A percentile compares a stretch with the other conserved stretches of the same genome.
These are phyloP conservation scores for Halichoeres trimaculatus DNA, from an alignment of 2,113 vertebrate species.

Conservation along the genomic window DNA sequence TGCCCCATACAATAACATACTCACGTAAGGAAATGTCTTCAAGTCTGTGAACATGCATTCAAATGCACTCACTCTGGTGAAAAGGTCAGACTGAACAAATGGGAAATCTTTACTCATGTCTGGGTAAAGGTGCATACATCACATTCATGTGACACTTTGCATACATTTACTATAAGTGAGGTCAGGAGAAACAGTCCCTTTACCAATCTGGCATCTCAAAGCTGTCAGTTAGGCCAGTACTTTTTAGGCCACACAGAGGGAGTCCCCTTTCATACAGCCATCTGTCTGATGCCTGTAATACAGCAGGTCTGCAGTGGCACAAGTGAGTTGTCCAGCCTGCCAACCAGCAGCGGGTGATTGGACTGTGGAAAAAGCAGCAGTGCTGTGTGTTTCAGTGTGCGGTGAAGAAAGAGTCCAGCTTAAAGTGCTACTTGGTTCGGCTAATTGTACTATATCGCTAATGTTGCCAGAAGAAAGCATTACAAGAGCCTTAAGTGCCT, in stretches of 20 bases:
- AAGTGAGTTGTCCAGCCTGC: slow-evolving; percentile 51
- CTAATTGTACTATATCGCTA: slow-evolving; percentile 5
- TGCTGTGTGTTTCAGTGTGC: slow-evolving; percentile 1
- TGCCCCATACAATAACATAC: slow-evolving; percentile 21
- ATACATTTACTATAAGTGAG: slow-evolving; percentile 54
- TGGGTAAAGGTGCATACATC: slow-evolving; percentile 54
- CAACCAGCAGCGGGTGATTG: slow-evolving; percentile 38
- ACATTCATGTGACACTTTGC: slow-evolving; percentile 50
- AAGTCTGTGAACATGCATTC: slow-evolving; percentile 48
- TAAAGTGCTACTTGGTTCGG: not conserved
- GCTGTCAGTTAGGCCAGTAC: slow-evolving; percentile 40
- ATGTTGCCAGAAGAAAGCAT: slow-evolving; percentile 17
- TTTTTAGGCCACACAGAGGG: slow-evolving; percentile 56
- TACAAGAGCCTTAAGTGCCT: not conserved
- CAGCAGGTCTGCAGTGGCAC: slow-evolving; percentile 51
- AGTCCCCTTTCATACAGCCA: slow-evolving; percentile 50
- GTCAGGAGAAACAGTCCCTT: slow-evolving; percentile 49
- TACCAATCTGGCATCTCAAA: slow-evolving; percentile 10
- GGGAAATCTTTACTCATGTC: slow-evolving; percentile 70
- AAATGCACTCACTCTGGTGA: slow-evolving; percentile 42
- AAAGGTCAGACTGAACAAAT: slow-evolving; percentile 63
- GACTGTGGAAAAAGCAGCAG: slow-evolving; percentile 54
- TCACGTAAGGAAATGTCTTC: slow-evolving; percentile 8
- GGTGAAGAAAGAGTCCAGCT: not conserved
- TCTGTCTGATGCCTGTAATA: slow-evolving; percentile 54